Evolutionary conservation across 2,888 invertebrate species (phyloP), one percentile per base, ranked within the genome.

Genomic region (Schrankia costaestrigalis): DNA sequence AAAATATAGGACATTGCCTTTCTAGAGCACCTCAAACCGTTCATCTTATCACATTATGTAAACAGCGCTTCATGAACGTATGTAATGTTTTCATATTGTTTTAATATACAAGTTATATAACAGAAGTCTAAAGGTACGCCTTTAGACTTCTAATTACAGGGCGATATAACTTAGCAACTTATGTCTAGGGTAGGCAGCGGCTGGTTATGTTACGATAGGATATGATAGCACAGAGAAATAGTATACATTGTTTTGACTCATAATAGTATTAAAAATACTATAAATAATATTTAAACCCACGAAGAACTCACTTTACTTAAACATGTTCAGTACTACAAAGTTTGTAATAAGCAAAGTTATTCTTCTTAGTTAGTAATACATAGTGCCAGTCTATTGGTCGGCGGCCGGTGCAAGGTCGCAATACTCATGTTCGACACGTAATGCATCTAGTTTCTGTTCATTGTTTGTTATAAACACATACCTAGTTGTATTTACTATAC

Each of bases 1-100:
- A 57, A 50, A 53, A 54, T 50, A 18, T 32, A 34, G 58, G 39
- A 24, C 39, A 36, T 46, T 46, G 50, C 39, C 55, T 45, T 35
- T 45, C 6, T n/a, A 21, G 10, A 11, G 21, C 21, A 38, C 22
- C 31, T 33, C 36, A 44, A 56, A 38, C 34, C 19, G 3, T 8
- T 25, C 10, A 24, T 24, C 34, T 54, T 55, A 54, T 56, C 37
- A 40, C 11, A 31, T 22, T 19, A 25, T 14, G 38, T 33, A 42
- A 44, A 45, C 45, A 48, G 26, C 29, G 11, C 27, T 42, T 51
- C 35, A 31, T 41, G 32, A 31, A 38, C 34, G 33, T 36, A 26
- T 42, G 34, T 35, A 31, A 31, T 23, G 15, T 34, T 15, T 34
- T 50, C 23, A 30, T 35, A 26, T 31, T 34, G 36, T 19, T 34